Evolutionary conservation across 2,113 vertebrate genomes (phyloP).

Genomic region (Antechinus stuartii): DNA sequence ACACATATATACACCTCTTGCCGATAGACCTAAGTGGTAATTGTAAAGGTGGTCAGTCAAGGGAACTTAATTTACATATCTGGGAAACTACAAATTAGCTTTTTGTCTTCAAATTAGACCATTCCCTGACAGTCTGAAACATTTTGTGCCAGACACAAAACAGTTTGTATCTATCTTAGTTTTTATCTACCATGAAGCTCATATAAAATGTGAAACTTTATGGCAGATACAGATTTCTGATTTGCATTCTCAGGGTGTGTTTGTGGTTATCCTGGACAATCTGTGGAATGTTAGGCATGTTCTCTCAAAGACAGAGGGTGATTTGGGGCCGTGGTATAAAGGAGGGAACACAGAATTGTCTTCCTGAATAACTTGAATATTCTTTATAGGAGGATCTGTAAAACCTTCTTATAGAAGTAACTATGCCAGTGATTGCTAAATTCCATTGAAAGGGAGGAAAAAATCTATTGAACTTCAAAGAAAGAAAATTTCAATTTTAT

Average conservation of each 20-base stretch:
- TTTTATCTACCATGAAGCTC: neutral
- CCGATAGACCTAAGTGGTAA: neutral
- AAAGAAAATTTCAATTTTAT: constrained; percentile 12
- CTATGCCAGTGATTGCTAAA: neutral
- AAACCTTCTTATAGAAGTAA: constrained; percentile 33
- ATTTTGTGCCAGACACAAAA: neutral
- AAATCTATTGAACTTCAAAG: neutral
- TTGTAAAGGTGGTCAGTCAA: neutral
- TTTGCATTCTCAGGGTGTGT: neutral
- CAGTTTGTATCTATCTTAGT: neutral
- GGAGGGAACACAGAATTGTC: neutral
- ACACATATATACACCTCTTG: neutral
- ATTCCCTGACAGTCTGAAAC: neutral
- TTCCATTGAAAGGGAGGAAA: neutral
- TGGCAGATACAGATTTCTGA: neutral
- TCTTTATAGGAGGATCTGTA: neutral
- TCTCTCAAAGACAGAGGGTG: neutral
- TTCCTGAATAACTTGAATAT: constrained; percentile 11
- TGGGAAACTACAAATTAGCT: neutral
- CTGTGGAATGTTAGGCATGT: neutral
- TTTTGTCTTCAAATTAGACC: neutral
- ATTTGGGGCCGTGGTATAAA: neutral
- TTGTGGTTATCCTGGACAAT: neutral
- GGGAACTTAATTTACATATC: neutral
- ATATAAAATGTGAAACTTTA: neutral